phyloP scores from a whole-genome alignment of 1,140 invertebrate species.

The Cotesia vestalis region DNA sequence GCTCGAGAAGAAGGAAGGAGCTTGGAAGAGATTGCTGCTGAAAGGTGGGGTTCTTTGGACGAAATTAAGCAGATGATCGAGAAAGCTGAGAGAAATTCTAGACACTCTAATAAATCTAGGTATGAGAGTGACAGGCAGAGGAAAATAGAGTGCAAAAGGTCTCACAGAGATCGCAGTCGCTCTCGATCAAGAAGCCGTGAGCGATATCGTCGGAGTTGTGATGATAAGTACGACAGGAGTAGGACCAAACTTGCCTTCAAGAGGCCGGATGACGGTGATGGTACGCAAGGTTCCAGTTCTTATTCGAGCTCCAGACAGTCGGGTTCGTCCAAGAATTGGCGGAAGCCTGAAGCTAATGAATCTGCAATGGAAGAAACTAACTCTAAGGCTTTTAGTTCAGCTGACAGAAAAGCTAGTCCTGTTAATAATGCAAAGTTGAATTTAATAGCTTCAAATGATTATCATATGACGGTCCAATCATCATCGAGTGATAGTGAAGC shows the following conservation, averaged over 20 bases:
- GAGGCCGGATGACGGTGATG: slow-evolving; percentile 60
- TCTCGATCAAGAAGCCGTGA: slow-evolving; percentile 48
- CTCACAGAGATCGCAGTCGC: slow-evolving; percentile 26
- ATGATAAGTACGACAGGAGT: slow-evolving; percentile 39
- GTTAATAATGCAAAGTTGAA: not conserved
- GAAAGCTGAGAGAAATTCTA: slow-evolving; percentile 60
- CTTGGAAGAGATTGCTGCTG: slow-evolving; percentile 71
- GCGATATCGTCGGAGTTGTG: slow-evolving; percentile 9
- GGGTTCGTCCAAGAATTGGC: slow-evolving; percentile 45
- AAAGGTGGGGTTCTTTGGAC: slow-evolving; percentile 72
- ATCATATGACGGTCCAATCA: not conserved
- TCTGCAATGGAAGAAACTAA: slow-evolving; percentile 28
- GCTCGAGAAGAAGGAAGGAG: slow-evolving; percentile 67
- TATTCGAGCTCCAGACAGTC: slow-evolving; percentile 21
- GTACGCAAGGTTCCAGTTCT: slow-evolving; percentile 17
- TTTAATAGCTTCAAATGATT: slow-evolving; percentile 34
- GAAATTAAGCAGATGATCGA: slow-evolving; percentile 65
- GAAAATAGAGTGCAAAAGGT: not conserved
- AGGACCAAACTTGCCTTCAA: slow-evolving; percentile 61
- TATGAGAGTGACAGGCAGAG: slow-evolving; percentile 22
- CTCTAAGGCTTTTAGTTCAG: slow-evolving; percentile 25
- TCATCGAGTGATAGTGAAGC: slow-evolving; percentile 25
- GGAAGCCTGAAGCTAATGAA: slow-evolving; percentile 42
- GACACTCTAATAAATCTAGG: slow-evolving; percentile 30
- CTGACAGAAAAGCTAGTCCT: slow-evolving; percentile 27